These are phyloP conservation scores for Diplogasteroides magnus DNA, from an alignment of 1,140 invertebrate genomes.

Conservation along the genomic window DNA sequence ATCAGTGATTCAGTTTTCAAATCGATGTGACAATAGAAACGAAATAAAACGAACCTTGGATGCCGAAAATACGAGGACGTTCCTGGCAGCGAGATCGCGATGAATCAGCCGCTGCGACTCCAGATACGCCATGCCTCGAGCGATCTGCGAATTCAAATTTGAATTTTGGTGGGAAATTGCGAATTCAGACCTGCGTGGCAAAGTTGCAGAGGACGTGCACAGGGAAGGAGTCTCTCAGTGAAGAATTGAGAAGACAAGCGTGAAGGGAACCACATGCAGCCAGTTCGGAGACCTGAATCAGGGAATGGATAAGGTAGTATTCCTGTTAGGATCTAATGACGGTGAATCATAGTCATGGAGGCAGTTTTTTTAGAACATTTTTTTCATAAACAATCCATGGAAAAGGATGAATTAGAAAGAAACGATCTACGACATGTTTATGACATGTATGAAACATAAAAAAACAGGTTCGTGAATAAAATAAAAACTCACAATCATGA, in stretches of 20 bases:
- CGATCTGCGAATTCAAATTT: slow-evolving; percentile 50
- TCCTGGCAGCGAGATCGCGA: slow-evolving; percentile 90
- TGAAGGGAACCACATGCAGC: slow-evolving; percentile 86
- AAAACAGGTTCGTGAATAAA: slow-evolving; percentile 30
- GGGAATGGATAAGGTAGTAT: too few relatives aligned
- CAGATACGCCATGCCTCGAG: slow-evolving; percentile 87
- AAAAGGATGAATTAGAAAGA: too few relatives aligned
- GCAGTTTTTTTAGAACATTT: too few relatives aligned
- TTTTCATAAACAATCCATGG: too few relatives aligned
- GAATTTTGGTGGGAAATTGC: not conserved
- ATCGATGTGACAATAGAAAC: slow-evolving; percentile 65
- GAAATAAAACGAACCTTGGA: slow-evolving; percentile 75
- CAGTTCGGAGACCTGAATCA: slow-evolving; percentile 81
- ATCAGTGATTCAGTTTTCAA: too few relatives aligned
- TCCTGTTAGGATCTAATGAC: too few relatives aligned
- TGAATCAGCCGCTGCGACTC: slow-evolving; percentile 72
- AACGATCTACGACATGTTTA: too few relatives aligned
- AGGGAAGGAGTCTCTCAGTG: slow-evolving; percentile 77
- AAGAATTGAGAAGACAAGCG: slow-evolving; percentile 88
- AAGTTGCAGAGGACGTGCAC: slow-evolving; percentile 69
- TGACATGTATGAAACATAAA: too few relatives aligned
- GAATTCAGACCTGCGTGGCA: slow-evolving; percentile 75
- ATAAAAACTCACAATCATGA: slow-evolving; percentile 75
- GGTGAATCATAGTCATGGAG: too few relatives aligned
- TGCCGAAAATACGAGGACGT: slow-evolving; percentile 91